A percentile compares a stretch with the other conserved stretches of the same genome.
Evolutionary conservation across 1,140 invertebrate species (phyloP).

Genomic region (Notospermus geniculatus): DNA sequence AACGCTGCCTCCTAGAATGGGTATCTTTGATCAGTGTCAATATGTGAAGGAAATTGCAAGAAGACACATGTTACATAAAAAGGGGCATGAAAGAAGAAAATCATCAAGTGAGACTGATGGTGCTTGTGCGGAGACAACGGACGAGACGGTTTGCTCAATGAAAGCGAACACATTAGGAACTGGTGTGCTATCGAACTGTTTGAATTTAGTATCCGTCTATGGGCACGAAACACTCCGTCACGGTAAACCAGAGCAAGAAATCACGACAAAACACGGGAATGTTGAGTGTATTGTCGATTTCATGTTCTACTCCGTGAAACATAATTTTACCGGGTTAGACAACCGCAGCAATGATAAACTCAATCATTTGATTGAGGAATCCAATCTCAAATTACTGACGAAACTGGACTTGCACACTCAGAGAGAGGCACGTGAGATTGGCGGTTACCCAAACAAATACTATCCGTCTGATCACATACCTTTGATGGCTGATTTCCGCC

Average conservation of each 20-base stretch:
- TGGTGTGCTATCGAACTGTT: slow-evolving; percentile 36
- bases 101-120: too few species aligned
- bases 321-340: slow-evolving; percentile 11
- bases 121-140: too few species aligned
- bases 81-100: too few species aligned
- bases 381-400: too few species aligned
- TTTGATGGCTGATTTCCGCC: slow-evolving; percentile 5
- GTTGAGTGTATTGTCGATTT: slow-evolving; percentile 50
- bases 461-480: slow-evolving; percentile 75
- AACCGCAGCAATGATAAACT: too few species aligned
- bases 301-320: slow-evolving; percentile 43
- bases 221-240: slow-evolving; percentile 26
- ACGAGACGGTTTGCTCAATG: too few species aligned
- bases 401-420: too few species aligned
- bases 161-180: neutral
- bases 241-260: slow-evolving; percentile 18
- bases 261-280: slow-evolving; percentile 43
- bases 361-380: too few species aligned
- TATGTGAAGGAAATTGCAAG: slow-evolving; percentile 53
- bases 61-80: neutral
- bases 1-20: slow-evolving; percentile 60
- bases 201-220: slow-evolving; percentile 52
- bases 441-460: too few species aligned
- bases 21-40: slow-evolving; percentile 68
- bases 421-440: too few species aligned